Evolutionary conservation across 2,797 vertebrate species (phyloP).

Genomic region (Sciurus carolinensis): DNA sequence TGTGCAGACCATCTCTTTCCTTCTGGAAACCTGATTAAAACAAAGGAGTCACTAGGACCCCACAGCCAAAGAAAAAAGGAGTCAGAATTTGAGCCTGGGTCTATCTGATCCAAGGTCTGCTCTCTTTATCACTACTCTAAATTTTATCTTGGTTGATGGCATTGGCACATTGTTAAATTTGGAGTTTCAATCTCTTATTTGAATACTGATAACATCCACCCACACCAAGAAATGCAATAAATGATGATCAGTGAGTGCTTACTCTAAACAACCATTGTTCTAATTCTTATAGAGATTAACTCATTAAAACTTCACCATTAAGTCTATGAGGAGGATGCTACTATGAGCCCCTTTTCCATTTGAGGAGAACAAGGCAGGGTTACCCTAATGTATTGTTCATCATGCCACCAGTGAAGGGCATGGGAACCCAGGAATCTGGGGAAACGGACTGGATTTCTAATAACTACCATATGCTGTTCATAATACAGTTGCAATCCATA

Average conservation of each 20-base stretch:
- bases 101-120: neutral
- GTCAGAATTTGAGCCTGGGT: neutral
- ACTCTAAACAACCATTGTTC: neutral
- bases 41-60: neutral
- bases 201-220: neutral
- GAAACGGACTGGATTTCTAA: neutral
- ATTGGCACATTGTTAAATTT: neutral
- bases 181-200: neutral
- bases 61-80: neutral
- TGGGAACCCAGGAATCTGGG: neutral
- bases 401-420: neutral
- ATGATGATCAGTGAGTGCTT: neutral
- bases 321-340: neutral
- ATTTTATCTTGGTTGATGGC: neutral
- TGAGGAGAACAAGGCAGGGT: neutral
- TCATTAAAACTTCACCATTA: neutral
- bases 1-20: neutral
- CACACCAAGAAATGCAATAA: neutral
- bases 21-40: neutral
- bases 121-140: neutral
- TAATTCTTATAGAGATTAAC: neutral
- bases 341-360: neutral
- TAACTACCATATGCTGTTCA: rapidly evolving
- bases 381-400: neutral
- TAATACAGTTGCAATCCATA: neutral